phyloP scores from a whole-genome alignment of 2,113 vertebrate genomes.

The Dromiciops gliroides region DNA sequence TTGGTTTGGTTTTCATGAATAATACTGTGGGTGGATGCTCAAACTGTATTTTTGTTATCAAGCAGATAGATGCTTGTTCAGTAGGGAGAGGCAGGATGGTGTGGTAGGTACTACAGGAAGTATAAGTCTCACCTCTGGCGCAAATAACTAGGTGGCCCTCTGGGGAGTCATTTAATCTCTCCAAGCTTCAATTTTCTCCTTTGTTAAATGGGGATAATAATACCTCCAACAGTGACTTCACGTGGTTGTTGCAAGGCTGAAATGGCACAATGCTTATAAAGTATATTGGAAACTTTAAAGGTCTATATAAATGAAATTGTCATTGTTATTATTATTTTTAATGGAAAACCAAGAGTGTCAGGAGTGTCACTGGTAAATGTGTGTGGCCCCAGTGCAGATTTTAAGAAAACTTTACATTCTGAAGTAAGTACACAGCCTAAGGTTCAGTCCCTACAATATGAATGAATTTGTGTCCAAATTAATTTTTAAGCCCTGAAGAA shows the following conservation, averaged over 20 bases:
- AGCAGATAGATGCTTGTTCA: too few relatives aligned
- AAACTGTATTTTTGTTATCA: not conserved
- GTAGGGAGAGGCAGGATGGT: not conserved
- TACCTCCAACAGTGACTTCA: not conserved
- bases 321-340: not conserved
- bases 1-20: not conserved
- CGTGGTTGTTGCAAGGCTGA: not conserved
- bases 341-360: not conserved
- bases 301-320: not conserved
- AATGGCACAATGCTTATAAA: not conserved
- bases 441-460: not conserved
- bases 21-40: not conserved
- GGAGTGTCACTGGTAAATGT: not conserved
- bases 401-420: slow-evolving; percentile 4
- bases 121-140: not conserved
- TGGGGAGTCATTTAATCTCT: not conserved
- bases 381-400: not conserved
- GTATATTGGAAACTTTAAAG: not conserved
- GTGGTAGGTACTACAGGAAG: not conserved
- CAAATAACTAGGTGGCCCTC: not conserved
- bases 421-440: not conserved
- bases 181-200: not conserved
- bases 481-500: not conserved
- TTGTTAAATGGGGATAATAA: not conserved
- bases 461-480: slow-evolving; percentile 25